A percentile compares a stretch with the other conserved stretches of the same genome.
These are phyloP conservation scores for Apostichopus californicus DNA, from an alignment of 35 echinoderm and acorn worm genomes.

Conservation along the genomic window DNA sequence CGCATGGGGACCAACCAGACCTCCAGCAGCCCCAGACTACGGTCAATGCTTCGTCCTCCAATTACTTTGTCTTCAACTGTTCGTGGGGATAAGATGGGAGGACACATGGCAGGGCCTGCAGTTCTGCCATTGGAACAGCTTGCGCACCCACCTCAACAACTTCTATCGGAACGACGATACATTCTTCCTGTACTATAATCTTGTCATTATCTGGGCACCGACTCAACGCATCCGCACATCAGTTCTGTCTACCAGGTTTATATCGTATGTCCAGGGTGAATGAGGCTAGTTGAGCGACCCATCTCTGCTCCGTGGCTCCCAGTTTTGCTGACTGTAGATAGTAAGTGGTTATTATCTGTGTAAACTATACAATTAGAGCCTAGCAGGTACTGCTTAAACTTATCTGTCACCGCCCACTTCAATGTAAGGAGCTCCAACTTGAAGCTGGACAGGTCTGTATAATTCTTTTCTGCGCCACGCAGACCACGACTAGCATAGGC, in stretches of 20 bases:
- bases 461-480: neutral
- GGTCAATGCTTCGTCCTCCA: neutral
- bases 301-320: too few species aligned
- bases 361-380: too few species aligned
- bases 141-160: neutral
- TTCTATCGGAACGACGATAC: neutral
- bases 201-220: neutral
- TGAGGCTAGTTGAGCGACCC: too few species aligned
- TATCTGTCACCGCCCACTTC: too few species aligned
- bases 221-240: neutral
- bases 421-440: neutral
- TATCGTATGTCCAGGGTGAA: too few species aligned
- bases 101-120: neutral
- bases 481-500: neutral
- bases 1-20: slow-evolving; percentile 12
- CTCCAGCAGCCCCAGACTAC: neutral
- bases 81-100: slow-evolving; percentile 7
- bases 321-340: too few species aligned
- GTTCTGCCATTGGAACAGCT: neutral
- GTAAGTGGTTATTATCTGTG: too few species aligned
- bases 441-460: neutral
- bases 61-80: neutral
- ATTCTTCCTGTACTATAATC: neutral
- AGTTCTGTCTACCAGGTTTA: too few species aligned
- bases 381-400: too few species aligned